Base-by-base conservation (phyloP, 2,113 vertebrate genomes). In the Semicossyphus pulcher region DNA sequence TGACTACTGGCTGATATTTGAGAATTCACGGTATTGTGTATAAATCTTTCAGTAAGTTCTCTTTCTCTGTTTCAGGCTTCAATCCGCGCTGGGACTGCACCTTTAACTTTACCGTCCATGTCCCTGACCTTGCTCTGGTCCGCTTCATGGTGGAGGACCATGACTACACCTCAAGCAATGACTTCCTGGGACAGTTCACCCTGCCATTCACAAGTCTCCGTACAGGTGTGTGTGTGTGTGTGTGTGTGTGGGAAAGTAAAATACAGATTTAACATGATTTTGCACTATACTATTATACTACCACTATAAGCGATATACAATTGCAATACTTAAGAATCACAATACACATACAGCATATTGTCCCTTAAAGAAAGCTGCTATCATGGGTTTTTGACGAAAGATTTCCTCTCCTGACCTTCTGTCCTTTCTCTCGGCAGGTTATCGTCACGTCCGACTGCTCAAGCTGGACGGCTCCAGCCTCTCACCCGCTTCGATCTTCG, bases 61-160 rank as follows among this genome's bases (percentile, higher is more conserved):
- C 7, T 53, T 16, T 68, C 2, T 23, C 10, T 47, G 8, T 39
- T 60, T 15, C 66, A 99, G 97, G 97, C 10, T 99, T 99, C 87
- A 99, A 97, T 85, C 98, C 97, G 0, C 81, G 65, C 37, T 99
- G 97, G 97, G 91, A 94, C 77, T 90, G 90, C 54, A 94, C 89
- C 3, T 95, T 99, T 68, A 92, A 92, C 77, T 97, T 98, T 84
- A 93, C 93, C 47, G 41, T 99, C 60, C 88, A 92, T 29, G 94
- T 26, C 10, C 97, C 97, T 0, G 96, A 97, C 69, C 87, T 98
- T 93, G 96, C 93, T 1, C 91, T 99, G 82, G 92, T 99, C 59
- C 96, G 96, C 14, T 98, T 99, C 3, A 83, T 96, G 91, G 97
- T 98, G 16, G 96, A 98, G 80, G 97, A 99, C 75, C 94, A 99